Conservation (phyloP, 2,888 invertebrate species). For the Rhamnusium bicolor region DNA sequence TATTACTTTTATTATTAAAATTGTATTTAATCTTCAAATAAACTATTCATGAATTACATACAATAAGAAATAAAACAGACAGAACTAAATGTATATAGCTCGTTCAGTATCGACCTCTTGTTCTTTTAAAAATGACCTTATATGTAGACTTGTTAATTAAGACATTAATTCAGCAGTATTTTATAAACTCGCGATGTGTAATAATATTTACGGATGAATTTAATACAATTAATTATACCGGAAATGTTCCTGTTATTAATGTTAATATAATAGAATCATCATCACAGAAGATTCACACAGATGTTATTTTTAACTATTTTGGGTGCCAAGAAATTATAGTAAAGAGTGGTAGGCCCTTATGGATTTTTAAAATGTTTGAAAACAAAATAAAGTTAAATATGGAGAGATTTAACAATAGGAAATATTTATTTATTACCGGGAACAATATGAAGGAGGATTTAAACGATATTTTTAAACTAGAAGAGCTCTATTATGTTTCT, state of each 20-base stretch:
- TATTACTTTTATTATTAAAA: not conserved
- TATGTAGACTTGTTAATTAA: constrained; percentile 41
- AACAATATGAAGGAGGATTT: constrained; percentile 37
- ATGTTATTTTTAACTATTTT: constrained; percentile 52
- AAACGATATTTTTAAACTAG: constrained; percentile 45
- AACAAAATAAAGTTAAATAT: constrained; percentile 44
- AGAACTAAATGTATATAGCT: not conserved
- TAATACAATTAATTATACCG: constrained; percentile 40
- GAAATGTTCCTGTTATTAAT: constrained; percentile 36
- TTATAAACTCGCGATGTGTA: constrained; percentile 48
- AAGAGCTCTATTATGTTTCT: constrained; percentile 50
- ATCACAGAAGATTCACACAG: constrained; percentile 10
- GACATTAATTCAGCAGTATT: constrained; percentile 48
- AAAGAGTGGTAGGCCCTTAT: constrained; percentile 44
- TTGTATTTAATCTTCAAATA: not conserved
- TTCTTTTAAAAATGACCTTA: constrained; percentile 34
- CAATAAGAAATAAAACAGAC: not conserved
- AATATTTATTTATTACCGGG: constrained; percentile 50
- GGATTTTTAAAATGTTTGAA: constrained; percentile 52
- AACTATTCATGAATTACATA: not conserved
- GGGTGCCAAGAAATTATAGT: constrained; percentile 59
- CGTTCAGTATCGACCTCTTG: not conserved
- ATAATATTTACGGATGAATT: constrained; percentile 46
- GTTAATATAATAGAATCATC: constrained; percentile 33
- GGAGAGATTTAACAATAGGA: constrained; percentile 54